Evolutionary conservation across 2,888 invertebrate species (phyloP).

Genomic region (Eristalis tenax): DNA sequence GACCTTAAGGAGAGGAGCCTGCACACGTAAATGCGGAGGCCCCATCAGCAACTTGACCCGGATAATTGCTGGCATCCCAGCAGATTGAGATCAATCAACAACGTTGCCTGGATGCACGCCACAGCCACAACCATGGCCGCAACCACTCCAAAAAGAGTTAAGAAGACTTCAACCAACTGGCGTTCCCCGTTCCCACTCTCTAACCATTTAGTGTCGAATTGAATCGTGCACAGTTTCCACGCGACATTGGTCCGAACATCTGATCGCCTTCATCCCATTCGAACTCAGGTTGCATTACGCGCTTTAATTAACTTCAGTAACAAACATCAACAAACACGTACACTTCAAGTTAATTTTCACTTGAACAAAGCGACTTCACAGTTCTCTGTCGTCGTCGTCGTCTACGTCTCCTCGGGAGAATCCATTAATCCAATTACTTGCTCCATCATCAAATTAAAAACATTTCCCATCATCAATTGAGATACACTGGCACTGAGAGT

Average conservation of each 20-base stretch:
- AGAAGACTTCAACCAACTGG: too few relatives aligned
- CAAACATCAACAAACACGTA: not conserved
- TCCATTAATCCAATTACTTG: conserved; percentile 1
- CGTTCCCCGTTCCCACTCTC: not conserved
- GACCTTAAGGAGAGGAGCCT: too few relatives aligned
- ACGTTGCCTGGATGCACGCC: too few relatives aligned
- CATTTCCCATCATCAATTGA: not conserved
- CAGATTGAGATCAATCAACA: too few relatives aligned
- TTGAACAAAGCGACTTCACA: not conserved
- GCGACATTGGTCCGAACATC: not conserved
- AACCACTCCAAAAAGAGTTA: too few relatives aligned
- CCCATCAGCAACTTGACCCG: too few relatives aligned
- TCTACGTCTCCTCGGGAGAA: not conserved
- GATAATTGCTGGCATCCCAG: too few relatives aligned
- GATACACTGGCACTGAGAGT: not conserved
- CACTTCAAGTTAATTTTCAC: not conserved
- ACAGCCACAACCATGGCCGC: too few relatives aligned
- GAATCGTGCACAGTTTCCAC: not conserved
- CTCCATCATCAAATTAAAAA: not conserved
- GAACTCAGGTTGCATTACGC: not conserved
- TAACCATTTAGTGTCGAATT: not conserved
- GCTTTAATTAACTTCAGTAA: not conserved
- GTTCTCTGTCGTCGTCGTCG: not conserved
- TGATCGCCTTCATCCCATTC: not conserved
- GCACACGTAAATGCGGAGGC: too few relatives aligned